phyloP scores from a whole-genome alignment of 2,797 vertebrate species.

The Schizopygopsis malacanthus region DNA sequence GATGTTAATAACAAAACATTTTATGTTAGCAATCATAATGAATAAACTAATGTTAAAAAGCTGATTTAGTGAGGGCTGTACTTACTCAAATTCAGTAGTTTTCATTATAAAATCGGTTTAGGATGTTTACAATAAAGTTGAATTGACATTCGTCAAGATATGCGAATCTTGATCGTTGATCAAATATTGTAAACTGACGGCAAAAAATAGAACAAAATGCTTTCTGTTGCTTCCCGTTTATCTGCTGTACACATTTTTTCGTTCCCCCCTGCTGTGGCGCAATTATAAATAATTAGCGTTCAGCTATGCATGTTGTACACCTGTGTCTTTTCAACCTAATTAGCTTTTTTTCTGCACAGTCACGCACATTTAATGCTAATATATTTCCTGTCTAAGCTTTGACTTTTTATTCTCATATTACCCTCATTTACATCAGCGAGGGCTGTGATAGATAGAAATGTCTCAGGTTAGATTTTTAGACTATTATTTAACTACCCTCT shows the following conservation, averaged over 20 bases:
- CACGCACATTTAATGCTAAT: conserved; percentile 51
- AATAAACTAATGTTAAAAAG: too few species aligned
- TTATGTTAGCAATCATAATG: too few species aligned
- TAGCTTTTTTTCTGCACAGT: conserved; percentile 8
- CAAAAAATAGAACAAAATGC: not conserved
- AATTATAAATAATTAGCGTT: conserved; percentile 38
- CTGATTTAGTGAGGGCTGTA: too few species aligned
- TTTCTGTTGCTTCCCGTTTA: not conserved
- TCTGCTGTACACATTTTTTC: not conserved
- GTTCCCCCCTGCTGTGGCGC: not conserved
- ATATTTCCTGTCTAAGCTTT: conserved; percentile 18
- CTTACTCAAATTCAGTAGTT: too few species aligned
- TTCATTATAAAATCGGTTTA: too few species aligned
- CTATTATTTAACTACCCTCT: conserved; percentile 42
- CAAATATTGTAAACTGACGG: not conserved
- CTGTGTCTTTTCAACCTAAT: conserved; percentile 37
- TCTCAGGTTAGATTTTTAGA: conserved; percentile 41
- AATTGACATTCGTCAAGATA: not conserved
- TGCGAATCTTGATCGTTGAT: not conserved
- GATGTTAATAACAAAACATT: too few species aligned
- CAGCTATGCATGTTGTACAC: conserved; percentile 36
- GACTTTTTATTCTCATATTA: conserved; percentile 15
- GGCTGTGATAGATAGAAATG: conserved; percentile 10
- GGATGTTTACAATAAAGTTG: too few species aligned
- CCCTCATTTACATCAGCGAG: conserved; percentile 18